Base-by-base conservation (phyloP, 2,797 vertebrate genomes). In the Paguma larvata region DNA sequence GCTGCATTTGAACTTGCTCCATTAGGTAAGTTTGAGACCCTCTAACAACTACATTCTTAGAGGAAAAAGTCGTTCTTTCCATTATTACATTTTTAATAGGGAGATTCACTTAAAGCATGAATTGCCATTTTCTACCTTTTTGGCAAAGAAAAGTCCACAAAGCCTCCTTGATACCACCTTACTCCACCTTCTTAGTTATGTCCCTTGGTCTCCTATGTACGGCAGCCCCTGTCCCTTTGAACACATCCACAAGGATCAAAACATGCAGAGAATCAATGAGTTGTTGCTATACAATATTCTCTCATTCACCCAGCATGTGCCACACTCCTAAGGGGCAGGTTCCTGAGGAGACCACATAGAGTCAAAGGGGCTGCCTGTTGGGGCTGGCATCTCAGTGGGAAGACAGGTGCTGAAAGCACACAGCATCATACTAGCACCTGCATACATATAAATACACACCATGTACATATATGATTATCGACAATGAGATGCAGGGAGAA, bases 61-160 rank as follows among this genome's bases (percentile, higher is more conserved):
- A 80, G 32, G 53, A 41, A 67, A 68, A 75, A 30, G 21, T 15
- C 85, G 12, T 18, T 62, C 25, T 68, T 27, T 68, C 32, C 6
- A 8, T 21, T 44, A 38, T 73, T 59, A 34, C 51, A 34, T 59
- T 75, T 78, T 96, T 68, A 92, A n/a, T 1, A 16, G 27, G 51
- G 46, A 32, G 70, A 77, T 51, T 32, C 44, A 48, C 32, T 63
- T 63, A 68, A 73, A 77, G 32, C 8, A 30, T 56, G 25, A 46
- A 27, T 48, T 70, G 56, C 92, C 91, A 72, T 91, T 97, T 75
- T 95, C 94, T 95, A 48, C 5, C 21, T 94, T 62, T 44, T 56
- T 25, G 46, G 16, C 53, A 88, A 88, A 80, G 51, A 46, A 18
- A 53, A 86, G 56, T 44, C 41, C 34, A 18, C 34, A 4, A 3